Base-by-base conservation (phyloP, 2,113 vertebrate species). In the Vidua chalybeata region DNA sequence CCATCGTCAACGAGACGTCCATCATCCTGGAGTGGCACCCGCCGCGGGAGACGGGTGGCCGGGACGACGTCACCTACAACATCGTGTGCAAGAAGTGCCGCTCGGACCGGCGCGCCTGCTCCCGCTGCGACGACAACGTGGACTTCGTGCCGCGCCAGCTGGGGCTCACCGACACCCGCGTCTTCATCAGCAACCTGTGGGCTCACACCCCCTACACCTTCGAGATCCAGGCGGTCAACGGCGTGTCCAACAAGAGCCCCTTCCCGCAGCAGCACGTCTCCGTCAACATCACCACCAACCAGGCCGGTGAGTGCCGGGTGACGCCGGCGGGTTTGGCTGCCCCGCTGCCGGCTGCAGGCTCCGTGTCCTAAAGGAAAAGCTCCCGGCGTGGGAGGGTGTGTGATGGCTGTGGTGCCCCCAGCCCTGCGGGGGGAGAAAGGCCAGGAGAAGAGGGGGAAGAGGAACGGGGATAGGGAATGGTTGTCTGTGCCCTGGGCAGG, bases 251-350 rank as follows among this genome's bases (percentile, higher is more conserved):
- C 97, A 99, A 99, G 98, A 99, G 99, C 90, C 99, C 99, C 13
- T 99, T 99, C 86, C 99, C 99, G 0, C 99, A 99, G 1, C 99
- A 99, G 93, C 99, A 99, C 0, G 98, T 99, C 76, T 99, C 99
- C 0, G 99, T 99, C 94, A 99, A 99, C 97, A 99, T 99, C 98
- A 99, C 99, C 94, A 99, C 99, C 83, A 99, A 99, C 97, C 99
- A 99, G 97, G 99, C 99, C 0, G 99, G 99, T 99, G 97, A 98
- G 99, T 96, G 35, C 37, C 1, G 10, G 1, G 2, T 0, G 5
- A 0, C 0, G 8, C 2, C 1, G 1, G 2, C 12, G 13, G 7
- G 8, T 22, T 45, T 3, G 30, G 16, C 14, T 4, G 2, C 21
- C 1, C 5, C 1, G 3, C 45, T 21, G 10, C 5, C 3, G 0